Percentiles rank a stretch among this genome's conserved stretches.
These are phyloP conservation scores for Uromys caudimaculatus DNA, from an alignment of 2,797 vertebrate species.

Conservation along the genomic window DNA sequence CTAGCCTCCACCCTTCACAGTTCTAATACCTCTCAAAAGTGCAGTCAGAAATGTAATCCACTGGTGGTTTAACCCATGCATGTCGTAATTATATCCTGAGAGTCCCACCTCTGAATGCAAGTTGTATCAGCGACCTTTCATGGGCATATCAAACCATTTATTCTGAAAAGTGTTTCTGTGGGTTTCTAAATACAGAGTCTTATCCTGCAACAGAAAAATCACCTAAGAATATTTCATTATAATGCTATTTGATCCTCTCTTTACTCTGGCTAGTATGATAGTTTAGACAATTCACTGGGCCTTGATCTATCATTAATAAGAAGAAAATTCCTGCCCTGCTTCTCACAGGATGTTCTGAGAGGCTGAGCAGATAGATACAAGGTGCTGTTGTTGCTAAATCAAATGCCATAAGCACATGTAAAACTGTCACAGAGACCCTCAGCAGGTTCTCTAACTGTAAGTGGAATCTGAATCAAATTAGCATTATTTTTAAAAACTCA, in stretches of 20 bases:
- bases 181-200: background rate
- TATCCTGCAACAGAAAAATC: background rate
- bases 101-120: background rate
- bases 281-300: background rate
- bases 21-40: background rate
- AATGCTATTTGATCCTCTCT: background rate
- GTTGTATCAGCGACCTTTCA: background rate
- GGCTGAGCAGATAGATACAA: constrained; percentile 61
- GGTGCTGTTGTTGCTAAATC: constrained; percentile 75
- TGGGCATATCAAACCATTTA: background rate
- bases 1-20: background rate
- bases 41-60: background rate
- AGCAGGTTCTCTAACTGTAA: constrained; percentile 81
- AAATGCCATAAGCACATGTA: constrained; percentile 74
- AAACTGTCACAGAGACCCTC: constrained; percentile 75
- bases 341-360: constrained; percentile 63
- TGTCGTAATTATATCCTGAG: background rate
- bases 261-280: background rate
- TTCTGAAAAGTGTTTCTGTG: constrained; percentile 39
- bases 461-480: constrained; percentile 80
- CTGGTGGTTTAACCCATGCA: background rate
- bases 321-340: constrained; percentile 7
- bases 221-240: background rate
- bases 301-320: background rate
- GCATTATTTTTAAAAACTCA: constrained; percentile 82